phyloP scores from a whole-genome alignment of 2,113 vertebrate genomes.

The Myxocyprinus asiaticus region DNA sequence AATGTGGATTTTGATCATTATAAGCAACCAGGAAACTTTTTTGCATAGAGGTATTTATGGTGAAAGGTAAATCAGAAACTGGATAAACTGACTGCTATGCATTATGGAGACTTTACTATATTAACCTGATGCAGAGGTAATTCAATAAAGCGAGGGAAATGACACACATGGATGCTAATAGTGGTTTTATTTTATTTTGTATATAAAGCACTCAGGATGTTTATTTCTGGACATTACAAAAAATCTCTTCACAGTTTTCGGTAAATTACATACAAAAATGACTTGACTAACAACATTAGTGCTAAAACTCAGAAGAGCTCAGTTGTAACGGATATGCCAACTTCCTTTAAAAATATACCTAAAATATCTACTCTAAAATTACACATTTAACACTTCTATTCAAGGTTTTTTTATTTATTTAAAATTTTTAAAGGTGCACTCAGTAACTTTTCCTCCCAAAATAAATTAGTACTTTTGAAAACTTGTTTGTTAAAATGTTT shows the following conservation, averaged over 20 bases:
- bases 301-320: slow-evolving; percentile 47
- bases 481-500: too few species aligned
- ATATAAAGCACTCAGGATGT: slow-evolving; percentile 15
- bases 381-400: too few species aligned
- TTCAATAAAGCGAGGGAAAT: slow-evolving; percentile 95
- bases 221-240: slow-evolving; percentile 36
- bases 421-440: background rate
- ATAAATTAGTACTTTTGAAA: too few species aligned
- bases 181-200: slow-evolving; percentile 41
- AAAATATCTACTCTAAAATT: slow-evolving; percentile 26
- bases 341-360: background rate
- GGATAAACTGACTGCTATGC: slow-evolving; percentile 82
- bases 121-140: slow-evolving; percentile 95
- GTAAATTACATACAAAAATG: slow-evolving; percentile 54
- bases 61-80: slow-evolving; percentile 81
- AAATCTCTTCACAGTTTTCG: slow-evolving; percentile 67
- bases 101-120: slow-evolving; percentile 87
- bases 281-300: slow-evolving; percentile 49
- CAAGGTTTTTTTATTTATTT: background rate
- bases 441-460: too few species aligned
- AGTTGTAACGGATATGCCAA: background rate
- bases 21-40: slow-evolving; percentile 83
- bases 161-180: slow-evolving; percentile 67
- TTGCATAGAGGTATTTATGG: slow-evolving; percentile 98
- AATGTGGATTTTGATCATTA: slow-evolving; percentile 83